Base-by-base conservation (phyloP, 2,113 vertebrate genomes). In the Sphaerodactylus townsendi region DNA sequence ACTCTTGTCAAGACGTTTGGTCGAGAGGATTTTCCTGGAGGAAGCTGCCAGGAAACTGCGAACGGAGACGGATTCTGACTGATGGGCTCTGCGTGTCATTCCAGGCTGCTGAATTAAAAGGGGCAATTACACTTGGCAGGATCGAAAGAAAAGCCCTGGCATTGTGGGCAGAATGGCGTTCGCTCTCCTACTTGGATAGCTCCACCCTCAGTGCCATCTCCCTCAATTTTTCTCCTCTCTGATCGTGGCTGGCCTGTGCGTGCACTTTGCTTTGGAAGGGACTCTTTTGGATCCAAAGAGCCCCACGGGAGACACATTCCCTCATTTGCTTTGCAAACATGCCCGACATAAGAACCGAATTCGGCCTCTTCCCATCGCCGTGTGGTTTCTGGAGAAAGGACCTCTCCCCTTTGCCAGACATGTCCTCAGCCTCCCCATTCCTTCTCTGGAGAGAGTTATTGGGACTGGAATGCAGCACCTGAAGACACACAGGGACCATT, bases 291-390 rank as follows among this genome's bases (percentile, higher is more conserved):
- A 70, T 72, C 81, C 86, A 92, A 91, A 87, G 89, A 87, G 77
- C 91, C 91, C 95, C 91, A 93, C 90, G 2, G 1, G 79, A 95
- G 89, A 94, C 95, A 82, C 85, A 90, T 92, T 90, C 90, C 85
- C 68, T 92, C 92, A 93, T 93, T 96, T 92, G 71, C 0, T 94
- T 92, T 0, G 71, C 87, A 93, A 15, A 0, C 87, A 90, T 88
- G 93, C 94, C 93, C 92, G 86, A 80, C 89, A 90, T 76, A 53
- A 88, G 88, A 86, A 68, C 73, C 86, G 90, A 89, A 90, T 77
- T 5, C 5, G 33, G 70, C 93, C 88, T 28, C 88, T 93, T 93
- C 93, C 80, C 94, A 95, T 91, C 91, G 90, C 94, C 94, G 86
- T 94, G 94, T 53, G 30, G 92, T 91, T 94, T 90, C 95, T 92